Evolutionary conservation across 1,140 invertebrate genomes (phyloP), one percentile per base, ranked within the genome.

Genomic region (Trypoxylus dichotomus): DNA sequence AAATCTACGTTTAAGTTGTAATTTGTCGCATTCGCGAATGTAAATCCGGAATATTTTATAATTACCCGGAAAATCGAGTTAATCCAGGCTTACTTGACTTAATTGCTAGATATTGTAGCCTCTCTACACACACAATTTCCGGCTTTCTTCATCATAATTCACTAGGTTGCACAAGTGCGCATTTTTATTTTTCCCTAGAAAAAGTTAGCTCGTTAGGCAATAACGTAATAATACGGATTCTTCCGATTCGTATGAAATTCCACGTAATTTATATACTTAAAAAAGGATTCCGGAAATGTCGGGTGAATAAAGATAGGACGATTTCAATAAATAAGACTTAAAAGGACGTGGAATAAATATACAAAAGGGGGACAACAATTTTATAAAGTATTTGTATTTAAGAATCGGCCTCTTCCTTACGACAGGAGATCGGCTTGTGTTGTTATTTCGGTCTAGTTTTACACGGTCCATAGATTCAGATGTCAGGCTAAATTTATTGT

Each of bases 381-480:
- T 63, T 63, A 63, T 63, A 63, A 63, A 63, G 60, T 63, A 63
- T 63, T 63, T 24, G 60, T 63, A 63, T 27, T 63, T 63, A 63
- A 63, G 21, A 63, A 63, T 63, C 19, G 60, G 19, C 60, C 60
- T 47, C 13, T 63, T 19, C n/a, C 60, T 63, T 63, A 63, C 60
- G 60, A 27, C 5, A 27, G 6, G 21, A 27, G 19, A 47, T 47
- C 43, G 60, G 15, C 60, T 3, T 58, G 47, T 63, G 60, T n/a
- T n/a, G n/a, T 63, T 63, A 27, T 63, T 63, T 63, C 60, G 60
- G 60, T 63, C 60, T 63, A 63, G 60, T 63, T 63, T 63, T 63
- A 63, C 60, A 63, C 60, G 60, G 60, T 63, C 60, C 60, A 63
- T 24, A 19, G 21, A 24, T 63, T 63, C 60, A 19, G 25, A 63